A percentile compares a stretch with the other conserved stretches of the same genome.
Evolutionary conservation across 2,113 vertebrate genomes (phyloP).

Genomic region (Cyprinodon tularosa): DNA sequence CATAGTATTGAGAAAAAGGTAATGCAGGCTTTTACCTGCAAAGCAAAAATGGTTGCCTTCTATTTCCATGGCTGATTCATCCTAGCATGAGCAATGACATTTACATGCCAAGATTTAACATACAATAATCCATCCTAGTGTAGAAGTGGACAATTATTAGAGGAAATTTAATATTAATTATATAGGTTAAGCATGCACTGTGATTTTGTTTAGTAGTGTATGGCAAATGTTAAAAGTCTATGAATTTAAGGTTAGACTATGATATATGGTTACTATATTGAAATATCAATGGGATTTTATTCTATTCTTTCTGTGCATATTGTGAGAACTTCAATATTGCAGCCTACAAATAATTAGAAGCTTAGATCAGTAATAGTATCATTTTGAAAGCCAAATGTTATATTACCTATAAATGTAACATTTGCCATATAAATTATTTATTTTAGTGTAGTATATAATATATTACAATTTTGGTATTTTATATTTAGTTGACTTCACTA

Average conservation of each 20-base stretch:
- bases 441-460: no score
- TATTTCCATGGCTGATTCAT: conserved; percentile 55
- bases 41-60: conserved; percentile 30
- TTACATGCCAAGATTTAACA: conserved; percentile 59
- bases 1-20: background rate
- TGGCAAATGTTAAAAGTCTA: conserved; percentile 18
- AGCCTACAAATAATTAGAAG: no score
- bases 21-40: conserved; percentile 27
- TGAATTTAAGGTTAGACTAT: conserved; percentile 16
- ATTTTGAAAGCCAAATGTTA: no score
- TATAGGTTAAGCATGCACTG: conserved; percentile 38
- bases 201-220: conserved; percentile 51
- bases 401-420: no score
- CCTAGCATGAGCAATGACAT: conserved; percentile 56
- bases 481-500: no score
- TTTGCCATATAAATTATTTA: no score
- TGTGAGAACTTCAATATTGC: no score
- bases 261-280: background rate
- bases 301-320: no score
- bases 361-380: no score
- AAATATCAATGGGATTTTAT: background rate
- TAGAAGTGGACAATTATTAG: conserved; percentile 38
- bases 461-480: no score
- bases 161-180: conserved; percentile 63
- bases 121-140: conserved; percentile 54